These are phyloP conservation scores for Ischnura elegans DNA, from an alignment of 2,888 invertebrate genomes.

Conservation along the genomic window DNA sequence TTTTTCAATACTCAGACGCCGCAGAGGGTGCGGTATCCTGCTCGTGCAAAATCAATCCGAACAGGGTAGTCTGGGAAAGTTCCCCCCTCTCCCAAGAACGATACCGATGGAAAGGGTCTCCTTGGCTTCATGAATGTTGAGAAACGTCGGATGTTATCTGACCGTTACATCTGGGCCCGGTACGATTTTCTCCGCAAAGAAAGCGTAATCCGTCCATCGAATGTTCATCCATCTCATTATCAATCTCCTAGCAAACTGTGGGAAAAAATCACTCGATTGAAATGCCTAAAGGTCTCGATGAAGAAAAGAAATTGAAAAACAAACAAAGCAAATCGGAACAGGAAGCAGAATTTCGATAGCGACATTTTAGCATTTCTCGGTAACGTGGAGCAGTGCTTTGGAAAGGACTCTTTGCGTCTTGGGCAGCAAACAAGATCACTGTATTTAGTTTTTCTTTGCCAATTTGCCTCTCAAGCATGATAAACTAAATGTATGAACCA, in stretches of 20 bases:
- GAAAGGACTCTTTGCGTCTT: not conserved
- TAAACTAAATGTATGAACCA: not conserved
- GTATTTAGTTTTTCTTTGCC: not conserved
- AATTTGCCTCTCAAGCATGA: not conserved
- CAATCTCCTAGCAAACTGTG: not conserved
- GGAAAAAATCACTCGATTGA: conserved; percentile 18
- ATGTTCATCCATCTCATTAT: not conserved
- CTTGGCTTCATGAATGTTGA: not conserved
- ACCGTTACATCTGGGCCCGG: not conserved
- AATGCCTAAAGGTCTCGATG: not conserved
- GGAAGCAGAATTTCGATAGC: not conserved
- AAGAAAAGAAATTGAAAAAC: not conserved
- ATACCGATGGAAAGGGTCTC: not conserved
- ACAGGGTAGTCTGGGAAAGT: not conserved
- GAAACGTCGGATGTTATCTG: conserved; percentile 22
- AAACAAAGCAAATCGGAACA: not conserved
- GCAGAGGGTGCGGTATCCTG: not conserved
- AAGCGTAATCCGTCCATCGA: not conserved
- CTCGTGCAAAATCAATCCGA: conserved; percentile 1
- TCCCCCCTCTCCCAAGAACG: not conserved
- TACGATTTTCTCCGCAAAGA: conserved; percentile 14
- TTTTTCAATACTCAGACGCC: not conserved
- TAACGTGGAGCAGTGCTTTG: not conserved
- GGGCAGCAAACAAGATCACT: not conserved
- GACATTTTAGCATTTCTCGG: not conserved